Conservation (phyloP, 2,888 invertebrate species). For the Noctua fimbriata region DNA sequence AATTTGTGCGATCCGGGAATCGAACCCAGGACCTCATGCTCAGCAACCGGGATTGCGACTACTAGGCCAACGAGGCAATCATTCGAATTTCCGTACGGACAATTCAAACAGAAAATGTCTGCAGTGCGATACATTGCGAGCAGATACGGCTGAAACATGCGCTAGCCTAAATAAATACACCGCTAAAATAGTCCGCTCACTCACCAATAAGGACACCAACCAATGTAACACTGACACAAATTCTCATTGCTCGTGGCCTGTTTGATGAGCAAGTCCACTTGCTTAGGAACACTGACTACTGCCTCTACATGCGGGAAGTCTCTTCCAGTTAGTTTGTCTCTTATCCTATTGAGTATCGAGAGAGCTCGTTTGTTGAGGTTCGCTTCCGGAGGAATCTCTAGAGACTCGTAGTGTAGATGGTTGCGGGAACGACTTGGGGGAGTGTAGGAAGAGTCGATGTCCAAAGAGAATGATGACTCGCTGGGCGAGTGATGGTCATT, state of each 20-base stretch:
- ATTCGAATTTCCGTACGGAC: too few relatives aligned
- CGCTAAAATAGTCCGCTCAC: slow-evolving; percentile 21
- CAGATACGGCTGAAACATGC: not conserved
- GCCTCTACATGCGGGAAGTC: slow-evolving; percentile 95
- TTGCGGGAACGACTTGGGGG: slow-evolving; percentile 84
- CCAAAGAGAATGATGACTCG: slow-evolving; percentile 85
- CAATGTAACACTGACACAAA: slow-evolving; percentile 99
- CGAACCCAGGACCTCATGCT: not conserved
- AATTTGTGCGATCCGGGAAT: not conserved
- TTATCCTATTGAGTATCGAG: slow-evolving; percentile 96
- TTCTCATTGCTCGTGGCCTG: slow-evolving; percentile 99
- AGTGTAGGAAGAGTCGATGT: slow-evolving; percentile 83
- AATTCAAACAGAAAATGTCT: not conserved
- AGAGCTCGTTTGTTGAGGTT: slow-evolving; percentile 97
- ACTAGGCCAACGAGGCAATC: too few relatives aligned
- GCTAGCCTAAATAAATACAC: slow-evolving; percentile 22
- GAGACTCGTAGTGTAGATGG: slow-evolving; percentile 83
- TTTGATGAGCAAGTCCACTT: slow-evolving; percentile 98
- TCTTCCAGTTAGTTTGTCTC: slow-evolving; percentile 98
- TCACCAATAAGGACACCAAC: slow-evolving; percentile 97
- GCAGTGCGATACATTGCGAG: not conserved
- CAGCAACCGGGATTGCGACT: not conserved
- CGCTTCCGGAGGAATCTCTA: slow-evolving; percentile 92
- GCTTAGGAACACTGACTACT: slow-evolving; percentile 95
- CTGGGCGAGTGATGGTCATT: slow-evolving; percentile 84